Evolutionary conservation across 2,888 invertebrate genomes (phyloP), one percentile per base, ranked within the genome.

Genomic region (Philopedon plagiatum): DNA sequence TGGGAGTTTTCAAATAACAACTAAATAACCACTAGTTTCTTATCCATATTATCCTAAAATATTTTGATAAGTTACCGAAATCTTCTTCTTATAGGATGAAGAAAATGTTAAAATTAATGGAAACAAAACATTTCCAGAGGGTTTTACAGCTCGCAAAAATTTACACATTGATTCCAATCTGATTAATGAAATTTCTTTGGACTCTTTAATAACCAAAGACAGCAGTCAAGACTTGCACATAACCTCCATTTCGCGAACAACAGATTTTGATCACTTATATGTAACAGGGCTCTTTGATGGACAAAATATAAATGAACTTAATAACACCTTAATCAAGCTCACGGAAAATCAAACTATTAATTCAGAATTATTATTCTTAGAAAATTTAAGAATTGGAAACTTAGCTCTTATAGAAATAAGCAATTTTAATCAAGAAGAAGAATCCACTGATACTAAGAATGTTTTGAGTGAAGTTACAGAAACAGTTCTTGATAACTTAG

Each of bases 191-290:
- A 85, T 87, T 65, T 76, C 82, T 0, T 72, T 89, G 0, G 78
- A 85, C 0, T 81, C 86, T 2, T 87, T 90, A 71, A 79, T 89
- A 0, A 88, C 88, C 1, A 82, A 83, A 71, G 84, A 88, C 57
- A 86, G 87, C 0, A 81, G 85, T 0, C 90, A 90, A 81, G 76
- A 80, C 0, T 78, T 91, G 0, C 78, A 84, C 49, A 66, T 88
- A 0, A 79, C 82, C 5, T 75, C 79, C 7, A 76, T 89, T 0
- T 81, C 84, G 2, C 87, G 87, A 0, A 81, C 85, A 60, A 82
- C 88, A 0, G 81, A 80, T 51, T 87, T 90, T 32, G 83, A 87
- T 44, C 83, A 86, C 69, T 77, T 90, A 1, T 76, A 81, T 11
- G 69, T 88, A 0, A 76, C 75, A 5, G 88, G 86, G 0, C 73